Percentiles rank a stretch among this genome's conserved stretches.
These are phyloP conservation scores for Acrocyrtus sp. DNA, from an alignment of 2,888 invertebrate species.

Conservation along the genomic window DNA sequence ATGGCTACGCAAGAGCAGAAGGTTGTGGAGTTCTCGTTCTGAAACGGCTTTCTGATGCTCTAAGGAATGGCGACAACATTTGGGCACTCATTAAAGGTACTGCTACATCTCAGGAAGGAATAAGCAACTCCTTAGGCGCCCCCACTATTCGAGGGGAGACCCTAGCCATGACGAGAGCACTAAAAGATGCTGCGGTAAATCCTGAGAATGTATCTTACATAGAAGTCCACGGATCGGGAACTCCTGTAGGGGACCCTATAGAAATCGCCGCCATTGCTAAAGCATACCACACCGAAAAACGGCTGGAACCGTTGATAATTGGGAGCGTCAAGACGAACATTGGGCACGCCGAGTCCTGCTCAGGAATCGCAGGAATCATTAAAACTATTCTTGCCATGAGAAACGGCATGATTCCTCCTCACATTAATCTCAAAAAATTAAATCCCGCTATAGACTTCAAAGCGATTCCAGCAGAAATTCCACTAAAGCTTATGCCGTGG, in stretches of 20 bases:
- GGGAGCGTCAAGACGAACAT: conserved; percentile 26
- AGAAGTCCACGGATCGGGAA: conserved; percentile 38
- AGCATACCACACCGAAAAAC: neutral
- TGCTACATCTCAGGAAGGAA: conserved; percentile 65
- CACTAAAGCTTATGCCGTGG: conserved; percentile 20
- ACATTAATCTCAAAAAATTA: conserved; percentile 61
- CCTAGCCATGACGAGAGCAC: conserved; percentile 32
- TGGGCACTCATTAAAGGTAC: conserved; percentile 63
- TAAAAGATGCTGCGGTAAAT: conserved; percentile 32
- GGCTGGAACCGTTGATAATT: conserved; percentile 5
- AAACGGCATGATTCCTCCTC: conserved; percentile 64
- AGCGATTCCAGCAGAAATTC: conserved; percentile 52
- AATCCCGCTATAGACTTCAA: conserved; percentile 14
- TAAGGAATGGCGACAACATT: conserved; percentile 55
- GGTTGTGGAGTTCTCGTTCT: conserved; percentile 63
- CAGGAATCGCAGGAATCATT: conserved; percentile 32
- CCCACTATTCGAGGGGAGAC: conserved; percentile 38
- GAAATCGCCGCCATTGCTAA: conserved; percentile 28
- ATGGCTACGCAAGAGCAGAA: conserved; percentile 66
- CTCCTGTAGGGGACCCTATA: conserved; percentile 66
- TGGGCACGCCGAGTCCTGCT: conserved; percentile 45
- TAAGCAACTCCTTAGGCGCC: conserved; percentile 64
- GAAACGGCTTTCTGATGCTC: conserved; percentile 62
- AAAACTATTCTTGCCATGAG: conserved; percentile 37
- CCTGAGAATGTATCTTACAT: conserved; percentile 26